A percentile compares a stretch with the other conserved stretches of the same genome.
These are phyloP conservation scores for Squalus acanthias DNA, from an alignment of 2,797 vertebrate species.

Conservation along the genomic window DNA sequence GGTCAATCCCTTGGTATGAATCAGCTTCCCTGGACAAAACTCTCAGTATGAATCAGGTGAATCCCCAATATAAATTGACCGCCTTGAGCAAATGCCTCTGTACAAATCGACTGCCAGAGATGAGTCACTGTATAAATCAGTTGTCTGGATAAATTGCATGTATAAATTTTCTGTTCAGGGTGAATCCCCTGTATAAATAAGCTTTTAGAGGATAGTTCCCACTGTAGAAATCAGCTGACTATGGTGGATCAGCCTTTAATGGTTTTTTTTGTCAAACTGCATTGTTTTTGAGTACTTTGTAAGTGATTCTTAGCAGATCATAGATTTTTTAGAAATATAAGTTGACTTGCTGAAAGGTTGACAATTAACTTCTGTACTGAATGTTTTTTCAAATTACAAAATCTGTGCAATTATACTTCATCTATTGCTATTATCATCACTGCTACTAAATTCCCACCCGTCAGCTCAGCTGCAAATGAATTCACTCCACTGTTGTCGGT, in stretches of 20 bases:
- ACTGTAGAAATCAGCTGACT: neutral
- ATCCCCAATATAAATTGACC: conserved; percentile 11
- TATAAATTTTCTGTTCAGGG: conserved; percentile 5
- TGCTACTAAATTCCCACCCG: neutral
- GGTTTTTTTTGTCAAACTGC: neutral
- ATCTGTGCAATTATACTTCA: neutral
- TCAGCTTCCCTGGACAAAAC: neutral
- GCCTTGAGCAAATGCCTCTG: neutral
- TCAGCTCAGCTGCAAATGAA: neutral
- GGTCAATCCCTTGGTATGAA: neutral
- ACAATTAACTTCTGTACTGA: neutral
- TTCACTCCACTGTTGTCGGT: neutral
- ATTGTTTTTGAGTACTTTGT: neutral
- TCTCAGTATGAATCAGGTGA: conserved; percentile 18
- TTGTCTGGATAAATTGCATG: neutral
- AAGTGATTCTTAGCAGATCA: neutral
- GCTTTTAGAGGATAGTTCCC: conserved; percentile 10
- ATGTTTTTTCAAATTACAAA: neutral
- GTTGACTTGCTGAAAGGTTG: neutral
- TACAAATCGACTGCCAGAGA: neutral
- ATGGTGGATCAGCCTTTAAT: neutral
- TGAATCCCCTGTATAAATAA: conserved; percentile 16
- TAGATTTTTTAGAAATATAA: conserved; percentile 20
- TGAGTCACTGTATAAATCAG: neutral
- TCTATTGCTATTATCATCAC: neutral